Evolutionary conservation across 2,797 vertebrate species (phyloP), one percentile per base, ranked within the genome.

Genomic region (Nannoperca obscura): DNA sequence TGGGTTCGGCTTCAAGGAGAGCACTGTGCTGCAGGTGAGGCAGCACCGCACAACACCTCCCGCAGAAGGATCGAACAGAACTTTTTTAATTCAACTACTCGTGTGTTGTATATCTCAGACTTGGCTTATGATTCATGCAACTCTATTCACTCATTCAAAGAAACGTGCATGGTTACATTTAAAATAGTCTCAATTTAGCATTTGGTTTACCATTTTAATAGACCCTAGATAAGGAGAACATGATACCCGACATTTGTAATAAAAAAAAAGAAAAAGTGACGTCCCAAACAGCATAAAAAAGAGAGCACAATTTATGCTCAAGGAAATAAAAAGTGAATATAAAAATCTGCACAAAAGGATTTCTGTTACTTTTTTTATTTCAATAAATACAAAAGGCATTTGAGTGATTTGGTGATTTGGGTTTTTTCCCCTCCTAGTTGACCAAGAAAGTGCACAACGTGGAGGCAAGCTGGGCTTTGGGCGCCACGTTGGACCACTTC

Each of bases 401-500:
- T 83, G 53, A 72, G 76, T 88, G 83, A 90, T 91, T 90, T 89
- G 71, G 78, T 92, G 76, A 68, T 50, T 19, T 19, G 15, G 34
- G 46, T 24, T 67, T 22, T 53, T 36, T 5, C 27, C 24, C 13
- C 3, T 1, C 73, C 83, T 74, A 99, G 98, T 88, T 99, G 85
- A 96, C 96, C 84, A 99, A 98, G 95, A 99, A 98, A 93, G 96
- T 99, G 88, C 97, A 97, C 82, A 95, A 97, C 30, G 96, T 97
- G 84, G 98, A 99, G 92, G 96, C 97, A 7, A 98, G 98, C 92
- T 99, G 98, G 98, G 96, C 98, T 89, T 91, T 99, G 82, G 98
- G 98, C 7, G 98, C 98, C 86, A 95, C 93, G n/a, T 95, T 99
- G 87, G 95, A 97, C 72, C 92, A 97, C 66, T 92, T 98, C 91